Evolutionary conservation across 2,797 vertebrate genomes (phyloP).

Genomic region (Liasis olivaceus): DNA sequence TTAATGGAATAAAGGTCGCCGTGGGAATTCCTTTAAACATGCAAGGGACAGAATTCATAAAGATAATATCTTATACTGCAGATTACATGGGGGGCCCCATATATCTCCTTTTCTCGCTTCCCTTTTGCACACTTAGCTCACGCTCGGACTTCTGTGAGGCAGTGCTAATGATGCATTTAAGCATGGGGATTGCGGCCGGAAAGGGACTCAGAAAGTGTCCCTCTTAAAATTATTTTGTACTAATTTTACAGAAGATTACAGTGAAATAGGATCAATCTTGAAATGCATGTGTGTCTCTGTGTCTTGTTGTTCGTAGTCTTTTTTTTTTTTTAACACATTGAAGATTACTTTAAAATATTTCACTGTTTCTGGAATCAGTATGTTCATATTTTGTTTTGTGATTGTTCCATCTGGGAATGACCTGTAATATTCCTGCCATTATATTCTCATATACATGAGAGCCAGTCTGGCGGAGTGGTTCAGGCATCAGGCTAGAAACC

Average conservation of each 20-base stretch:
- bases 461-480: not conserved
- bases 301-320: not conserved
- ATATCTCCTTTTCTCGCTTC: not conserved
- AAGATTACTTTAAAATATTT: not conserved
- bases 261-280: slow-evolving; percentile 39
- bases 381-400: not conserved
- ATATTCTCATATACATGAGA: not conserved
- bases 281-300: slow-evolving; percentile 23
- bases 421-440: not conserved
- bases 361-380: not conserved
- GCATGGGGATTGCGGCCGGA: not conserved
- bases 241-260: not conserved
- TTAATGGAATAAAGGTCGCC: slow-evolving; percentile 49
- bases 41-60: slow-evolving; percentile 34
- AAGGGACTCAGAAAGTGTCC: not conserved
- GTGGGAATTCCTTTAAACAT: slow-evolving; percentile 59
- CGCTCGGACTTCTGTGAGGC: not conserved
- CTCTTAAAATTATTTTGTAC: not conserved
- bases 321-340: not conserved
- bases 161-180: not conserved
- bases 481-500: not conserved
- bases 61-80: not conserved
- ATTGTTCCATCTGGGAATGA: not conserved
- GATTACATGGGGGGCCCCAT: not conserved
- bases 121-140: slow-evolving; percentile 11